These are phyloP conservation scores for Nebria ingens DNA, from an alignment of 1,140 invertebrate genomes.

Conservation along the genomic window DNA sequence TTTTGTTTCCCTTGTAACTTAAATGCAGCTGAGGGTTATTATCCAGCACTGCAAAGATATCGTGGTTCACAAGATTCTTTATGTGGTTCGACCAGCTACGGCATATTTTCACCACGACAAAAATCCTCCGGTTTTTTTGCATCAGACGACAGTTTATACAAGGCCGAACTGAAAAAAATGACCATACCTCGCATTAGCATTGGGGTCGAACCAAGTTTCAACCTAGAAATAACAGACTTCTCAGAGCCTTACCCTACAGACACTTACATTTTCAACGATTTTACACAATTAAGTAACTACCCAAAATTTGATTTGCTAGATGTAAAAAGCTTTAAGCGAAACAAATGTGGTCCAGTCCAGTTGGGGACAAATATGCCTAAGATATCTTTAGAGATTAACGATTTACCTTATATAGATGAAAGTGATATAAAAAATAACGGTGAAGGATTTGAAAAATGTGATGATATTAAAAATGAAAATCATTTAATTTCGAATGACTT, in stretches of 20 bases:
- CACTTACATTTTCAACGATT: conserved; percentile 25
- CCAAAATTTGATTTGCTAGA: conserved; percentile 1
- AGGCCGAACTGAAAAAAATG: conserved; percentile 25
- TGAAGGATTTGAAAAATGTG: conserved; percentile 14
- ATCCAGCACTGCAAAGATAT: conserved; percentile 19
- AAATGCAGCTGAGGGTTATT: conserved; percentile 33
- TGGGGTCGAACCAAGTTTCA: conserved; percentile 27
- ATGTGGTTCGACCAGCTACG: conserved; percentile 15
- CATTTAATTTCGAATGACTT: conserved; percentile 30
- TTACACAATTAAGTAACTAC: neutral
- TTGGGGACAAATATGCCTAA: neutral
- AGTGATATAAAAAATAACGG: conserved; percentile 22
- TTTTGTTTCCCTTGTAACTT: conserved; percentile 16
- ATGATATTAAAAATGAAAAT: conserved; percentile 16
- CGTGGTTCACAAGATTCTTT: conserved; percentile 28
- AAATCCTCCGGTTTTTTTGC: conserved; percentile 31
- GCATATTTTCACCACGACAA: conserved; percentile 27
- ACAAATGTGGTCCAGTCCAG: neutral
- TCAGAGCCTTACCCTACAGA: conserved; percentile 28
- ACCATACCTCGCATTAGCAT: conserved; percentile 30
- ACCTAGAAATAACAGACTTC: conserved; percentile 31
- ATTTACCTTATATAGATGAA: conserved; percentile 19
- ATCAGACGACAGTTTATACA: conserved; percentile 31
- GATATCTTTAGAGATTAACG: conserved; percentile 25
- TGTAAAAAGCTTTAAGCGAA: neutral